Evolutionary conservation across 2,797 vertebrate genomes (phyloP).

Genomic region (Micrastur ruficollis): DNA sequence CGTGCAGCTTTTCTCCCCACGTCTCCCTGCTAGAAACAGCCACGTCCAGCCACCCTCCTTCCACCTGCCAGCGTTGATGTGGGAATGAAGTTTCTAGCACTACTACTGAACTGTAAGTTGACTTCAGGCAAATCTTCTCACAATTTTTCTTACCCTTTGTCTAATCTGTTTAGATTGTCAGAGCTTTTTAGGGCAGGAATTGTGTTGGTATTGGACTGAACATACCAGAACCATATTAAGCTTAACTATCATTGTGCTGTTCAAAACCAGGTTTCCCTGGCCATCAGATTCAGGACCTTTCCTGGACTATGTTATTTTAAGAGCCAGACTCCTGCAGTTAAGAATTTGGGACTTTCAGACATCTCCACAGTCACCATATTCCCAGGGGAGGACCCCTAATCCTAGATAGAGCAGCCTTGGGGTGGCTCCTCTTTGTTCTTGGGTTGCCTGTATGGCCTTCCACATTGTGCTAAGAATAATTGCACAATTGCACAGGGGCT

Average conservation of each 20-base stretch:
- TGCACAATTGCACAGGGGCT: not conserved
- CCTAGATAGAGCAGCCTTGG: not conserved
- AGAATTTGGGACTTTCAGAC: not conserved
- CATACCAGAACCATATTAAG: not conserved
- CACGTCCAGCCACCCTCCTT: not conserved
- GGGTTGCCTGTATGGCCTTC: not conserved
- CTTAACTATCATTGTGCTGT: not conserved
- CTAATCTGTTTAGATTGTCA: not conserved
- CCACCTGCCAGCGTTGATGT: not conserved
- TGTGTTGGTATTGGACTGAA: not conserved
- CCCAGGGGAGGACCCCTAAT: not conserved
- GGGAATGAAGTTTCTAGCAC: not conserved
- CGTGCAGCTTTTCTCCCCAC: not conserved
- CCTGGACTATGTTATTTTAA: not conserved
- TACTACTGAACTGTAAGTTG: not conserved
- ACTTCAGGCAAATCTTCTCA: conserved; percentile 7
- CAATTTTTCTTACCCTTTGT: not conserved
- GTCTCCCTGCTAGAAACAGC: not conserved
- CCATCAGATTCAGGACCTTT: not conserved
- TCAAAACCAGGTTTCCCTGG: not conserved
- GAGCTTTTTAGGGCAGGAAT: not conserved
- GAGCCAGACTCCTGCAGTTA: not conserved
- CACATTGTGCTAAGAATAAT: not conserved
- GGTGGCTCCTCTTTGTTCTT: not conserved
- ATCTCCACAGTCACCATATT: not conserved